phyloP scores from a whole-genome alignment of 1,140 invertebrate species.

The Cardiocondyla obscurior region DNA sequence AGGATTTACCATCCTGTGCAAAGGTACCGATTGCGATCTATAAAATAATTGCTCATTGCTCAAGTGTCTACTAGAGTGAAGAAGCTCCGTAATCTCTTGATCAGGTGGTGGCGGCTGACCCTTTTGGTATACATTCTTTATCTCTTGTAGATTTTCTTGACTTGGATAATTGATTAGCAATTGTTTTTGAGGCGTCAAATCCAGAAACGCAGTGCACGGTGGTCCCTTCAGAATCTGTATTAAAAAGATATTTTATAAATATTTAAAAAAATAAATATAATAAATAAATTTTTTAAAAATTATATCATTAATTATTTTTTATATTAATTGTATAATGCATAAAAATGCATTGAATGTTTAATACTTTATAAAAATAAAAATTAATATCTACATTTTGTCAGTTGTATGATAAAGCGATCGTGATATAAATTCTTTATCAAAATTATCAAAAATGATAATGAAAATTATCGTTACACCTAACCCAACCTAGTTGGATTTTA shows the following conservation, averaged over 20 bases:
- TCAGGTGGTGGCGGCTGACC: conserved; percentile 76
- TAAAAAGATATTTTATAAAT: conserved; percentile 43
- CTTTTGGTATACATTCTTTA: conserved; percentile 77
- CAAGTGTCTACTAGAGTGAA: conserved; percentile 74
- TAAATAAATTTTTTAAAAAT: too few species aligned
- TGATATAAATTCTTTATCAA: too few species aligned
- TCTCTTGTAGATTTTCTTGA: conserved; percentile 81
- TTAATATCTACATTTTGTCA: too few species aligned
- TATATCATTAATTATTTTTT: too few species aligned
- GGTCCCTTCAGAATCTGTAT: conserved; percentile 65
- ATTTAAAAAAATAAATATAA: too few species aligned
- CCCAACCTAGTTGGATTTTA: neutral
- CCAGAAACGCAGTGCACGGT: conserved; percentile 71
- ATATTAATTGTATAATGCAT: too few species aligned
- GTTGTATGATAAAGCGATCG: too few species aligned
- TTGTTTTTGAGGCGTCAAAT: conserved; percentile 79
- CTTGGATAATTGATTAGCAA: conserved; percentile 82
- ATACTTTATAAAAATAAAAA: too few species aligned
- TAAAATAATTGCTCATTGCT: conserved; percentile 81
- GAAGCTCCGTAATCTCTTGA: conserved; percentile 79
- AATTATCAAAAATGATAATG: too few species aligned
- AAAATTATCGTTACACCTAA: too few species aligned
- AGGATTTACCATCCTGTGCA: conserved; percentile 86
- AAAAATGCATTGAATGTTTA: too few species aligned
- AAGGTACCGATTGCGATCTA: conserved; percentile 90